Percentiles rank a stretch among this genome's conserved stretches.
Conservation (phyloP, 2,113 vertebrate genomes). For the Poicephalus meyeri region DNA sequence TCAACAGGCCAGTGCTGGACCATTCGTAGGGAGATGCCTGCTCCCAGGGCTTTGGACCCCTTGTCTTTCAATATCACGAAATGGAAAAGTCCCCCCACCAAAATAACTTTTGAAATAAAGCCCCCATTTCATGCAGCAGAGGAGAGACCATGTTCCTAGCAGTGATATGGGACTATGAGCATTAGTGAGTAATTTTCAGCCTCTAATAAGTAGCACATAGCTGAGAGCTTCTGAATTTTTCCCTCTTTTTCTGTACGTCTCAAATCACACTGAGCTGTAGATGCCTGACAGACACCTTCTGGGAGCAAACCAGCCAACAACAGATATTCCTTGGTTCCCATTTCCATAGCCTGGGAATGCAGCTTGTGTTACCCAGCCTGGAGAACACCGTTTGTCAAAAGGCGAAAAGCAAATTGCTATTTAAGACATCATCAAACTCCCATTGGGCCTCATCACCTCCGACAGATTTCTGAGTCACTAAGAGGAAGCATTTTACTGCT, state of each 20-base stretch:
- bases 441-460: conserved; percentile 43
- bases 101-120: not conserved
- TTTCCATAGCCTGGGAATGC: not conserved
- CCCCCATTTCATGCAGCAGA: accelerated
- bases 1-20: too few species aligned
- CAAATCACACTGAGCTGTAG: not conserved
- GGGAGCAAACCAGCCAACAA: not conserved
- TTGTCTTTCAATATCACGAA: not conserved
- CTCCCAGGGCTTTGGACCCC: not conserved
- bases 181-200: not conserved
- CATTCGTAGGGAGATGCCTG: not conserved
- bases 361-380: not conserved
- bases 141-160: not conserved
- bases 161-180: not conserved
- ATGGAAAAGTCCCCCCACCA: not conserved
- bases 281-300: not conserved
- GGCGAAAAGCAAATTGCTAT: not conserved
- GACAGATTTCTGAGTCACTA: conserved; percentile 56
- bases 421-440: conserved; percentile 38
- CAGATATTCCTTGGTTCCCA: not conserved
- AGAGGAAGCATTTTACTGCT: conserved; percentile 69
- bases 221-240: accelerated
- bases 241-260: not conserved
- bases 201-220: not conserved
- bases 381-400: not conserved